Conservation (phyloP, 2,888 invertebrate species). For the Vandiemenella viatica region DNA sequence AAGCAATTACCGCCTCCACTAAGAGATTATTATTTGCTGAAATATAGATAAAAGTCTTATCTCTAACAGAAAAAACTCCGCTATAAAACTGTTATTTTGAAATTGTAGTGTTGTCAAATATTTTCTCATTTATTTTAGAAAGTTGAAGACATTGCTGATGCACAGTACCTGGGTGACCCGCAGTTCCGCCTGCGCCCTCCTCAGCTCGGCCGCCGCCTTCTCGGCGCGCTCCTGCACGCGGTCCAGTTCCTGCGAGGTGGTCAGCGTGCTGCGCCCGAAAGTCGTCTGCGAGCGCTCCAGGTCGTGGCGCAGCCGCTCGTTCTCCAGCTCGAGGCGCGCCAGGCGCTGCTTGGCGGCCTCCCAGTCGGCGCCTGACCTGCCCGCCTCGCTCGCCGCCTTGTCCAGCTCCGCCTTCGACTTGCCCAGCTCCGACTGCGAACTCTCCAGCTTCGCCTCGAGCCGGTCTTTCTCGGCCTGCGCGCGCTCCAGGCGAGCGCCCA, state of each 20-base stretch:
- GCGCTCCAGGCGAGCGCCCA: slow-evolving; percentile 72
- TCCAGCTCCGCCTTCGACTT: slow-evolving; percentile 89
- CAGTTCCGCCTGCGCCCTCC: slow-evolving; percentile 77
- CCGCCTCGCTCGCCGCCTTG: slow-evolving; percentile 78
- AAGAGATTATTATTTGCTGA: no score
- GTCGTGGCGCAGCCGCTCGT: slow-evolving; percentile 74
- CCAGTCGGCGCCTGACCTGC: slow-evolving; percentile 79
- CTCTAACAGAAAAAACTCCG: no score
- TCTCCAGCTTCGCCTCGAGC: slow-evolving; percentile 78
- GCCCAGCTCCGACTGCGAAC: slow-evolving; percentile 83
- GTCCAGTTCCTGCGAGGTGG: slow-evolving; percentile 66
- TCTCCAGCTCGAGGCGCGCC: slow-evolving; percentile 75
- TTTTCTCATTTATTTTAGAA: no score
- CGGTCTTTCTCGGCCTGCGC: slow-evolving; percentile 83
- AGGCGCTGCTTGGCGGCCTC: slow-evolving; percentile 70
- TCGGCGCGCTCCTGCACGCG: slow-evolving; percentile 73
- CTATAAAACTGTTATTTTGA: no score
- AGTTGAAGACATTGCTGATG: no score
- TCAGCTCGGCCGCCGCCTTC: slow-evolving; percentile 66
- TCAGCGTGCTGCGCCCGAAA: slow-evolving; percentile 66
- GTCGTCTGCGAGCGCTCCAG: slow-evolving; percentile 70
- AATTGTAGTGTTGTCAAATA: no score
- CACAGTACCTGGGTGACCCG: slow-evolving; percentile 83
- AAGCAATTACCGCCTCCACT: no score
- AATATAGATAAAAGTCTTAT: no score